A percentile compares a stretch with the other conserved stretches of the same genome.
phyloP scores from a whole-genome alignment of 2,113 vertebrate species.

The Grammomys surdaster region DNA sequence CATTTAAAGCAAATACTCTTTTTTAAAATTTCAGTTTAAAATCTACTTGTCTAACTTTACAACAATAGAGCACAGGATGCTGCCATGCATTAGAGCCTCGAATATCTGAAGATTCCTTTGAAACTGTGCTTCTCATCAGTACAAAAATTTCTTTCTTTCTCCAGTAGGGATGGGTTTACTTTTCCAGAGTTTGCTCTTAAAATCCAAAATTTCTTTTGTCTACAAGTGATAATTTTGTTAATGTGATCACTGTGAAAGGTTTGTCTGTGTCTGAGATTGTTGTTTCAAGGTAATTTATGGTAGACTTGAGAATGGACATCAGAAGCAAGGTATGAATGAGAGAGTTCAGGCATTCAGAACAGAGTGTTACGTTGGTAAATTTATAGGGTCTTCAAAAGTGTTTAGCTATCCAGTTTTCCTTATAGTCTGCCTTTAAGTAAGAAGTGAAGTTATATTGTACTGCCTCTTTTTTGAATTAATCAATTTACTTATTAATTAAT shows the following conservation, averaged over 20 bases:
- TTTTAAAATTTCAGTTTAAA: background rate
- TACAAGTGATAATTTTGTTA: background rate
- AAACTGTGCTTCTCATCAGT: background rate
- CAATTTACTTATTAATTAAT: too few species aligned
- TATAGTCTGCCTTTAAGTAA: background rate
- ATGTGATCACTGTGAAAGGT: background rate
- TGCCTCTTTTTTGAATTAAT: background rate
- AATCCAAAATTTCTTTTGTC: background rate
- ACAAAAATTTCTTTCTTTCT: background rate
- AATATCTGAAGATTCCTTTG: constrained; percentile 23
- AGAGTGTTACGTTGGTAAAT: background rate
- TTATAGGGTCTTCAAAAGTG: constrained; percentile 11
- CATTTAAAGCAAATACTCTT: background rate
- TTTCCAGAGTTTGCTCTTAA: background rate
- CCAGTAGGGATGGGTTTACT: background rate
- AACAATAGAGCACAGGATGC: background rate
- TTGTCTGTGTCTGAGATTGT: background rate
- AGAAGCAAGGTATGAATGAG: background rate
- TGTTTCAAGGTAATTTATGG: background rate
- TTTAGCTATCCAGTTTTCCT: background rate
- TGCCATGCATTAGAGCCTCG: background rate
- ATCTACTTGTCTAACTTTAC: background rate
- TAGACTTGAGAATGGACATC: background rate
- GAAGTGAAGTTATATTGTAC: background rate
- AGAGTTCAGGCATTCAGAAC: too few species aligned